Evolutionary conservation across 2,888 invertebrate species (phyloP), one percentile per base, ranked within the genome.

Genomic region (Panorpa germanica): DNA sequence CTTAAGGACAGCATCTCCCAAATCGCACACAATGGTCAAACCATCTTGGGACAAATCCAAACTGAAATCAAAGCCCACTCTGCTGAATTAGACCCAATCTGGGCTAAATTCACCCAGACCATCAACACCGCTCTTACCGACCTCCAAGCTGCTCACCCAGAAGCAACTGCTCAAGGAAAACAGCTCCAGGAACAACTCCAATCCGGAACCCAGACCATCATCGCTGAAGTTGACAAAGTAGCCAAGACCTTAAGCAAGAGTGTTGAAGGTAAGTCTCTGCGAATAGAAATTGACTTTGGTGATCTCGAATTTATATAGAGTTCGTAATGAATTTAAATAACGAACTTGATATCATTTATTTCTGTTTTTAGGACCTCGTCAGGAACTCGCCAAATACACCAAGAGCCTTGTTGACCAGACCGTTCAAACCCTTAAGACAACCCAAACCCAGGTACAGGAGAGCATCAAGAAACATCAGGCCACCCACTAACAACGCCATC

Each of bases 81-180:
- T 26, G 26, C 35, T n/a, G 38, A 38, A 21, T 27, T 33, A 6
- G 27, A 26, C 11, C 33, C 18, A 10, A 31, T 36, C 19, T 19
- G 36, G 15, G 32, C 30, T 16, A 27, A 36, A 17, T 32, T 28
- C 10, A 31, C 36, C 7, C 33, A 34, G 35, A 38, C 36, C 24
- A 25, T 38, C 28, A 38, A 38, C 34, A 28, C 33, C 25, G 36
- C 38, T 25, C 31, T 36, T 24, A 20, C 25, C 31, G 35, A 35
- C 19, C 34, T 38, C 8, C 29, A 38, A 28, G 19, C 14, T 19
- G 10, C 33, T 21, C 26, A 36, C 31, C 38, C 38, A 5, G 38
- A 38, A 13, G 25, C 31, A 32, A 29, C 31, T 20, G 27, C 28
- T 14, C 31, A 25, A 28, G 35, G 30, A 17, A 33, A 36, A 26